Conservation (phyloP, 1,140 invertebrate species). For the Hyphantria cunea region DNA sequence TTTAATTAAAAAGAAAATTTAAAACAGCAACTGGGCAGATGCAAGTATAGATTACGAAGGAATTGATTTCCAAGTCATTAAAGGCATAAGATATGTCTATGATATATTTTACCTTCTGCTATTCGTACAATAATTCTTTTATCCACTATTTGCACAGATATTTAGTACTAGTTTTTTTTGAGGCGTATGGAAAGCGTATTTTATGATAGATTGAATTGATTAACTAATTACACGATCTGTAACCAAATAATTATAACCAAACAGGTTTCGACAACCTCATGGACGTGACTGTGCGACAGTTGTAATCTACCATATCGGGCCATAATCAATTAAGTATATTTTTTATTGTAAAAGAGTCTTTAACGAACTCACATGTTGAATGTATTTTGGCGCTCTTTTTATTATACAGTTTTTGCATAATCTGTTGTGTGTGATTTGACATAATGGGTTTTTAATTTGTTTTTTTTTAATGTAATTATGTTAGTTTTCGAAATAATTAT, state of each 20-base stretch:
- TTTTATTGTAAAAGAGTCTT: no score
- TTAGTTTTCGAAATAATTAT: no score
- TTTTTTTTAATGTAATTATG: no score
- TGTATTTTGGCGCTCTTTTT: neutral
- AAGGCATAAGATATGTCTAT: slow-evolving; percentile 1
- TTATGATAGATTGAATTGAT: slow-evolving; percentile 20
- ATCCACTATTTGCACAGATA: slow-evolving; percentile 7
- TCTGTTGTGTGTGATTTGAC: no score
- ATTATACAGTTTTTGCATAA: neutral
- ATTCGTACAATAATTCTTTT: slow-evolving; percentile 12
- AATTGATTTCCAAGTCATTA: slow-evolving; percentile 18
- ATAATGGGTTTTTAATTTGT: no score
- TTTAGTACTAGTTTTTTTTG: slow-evolving; percentile 4
- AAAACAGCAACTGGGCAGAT: slow-evolving; percentile 10
- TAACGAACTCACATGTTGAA: no score
- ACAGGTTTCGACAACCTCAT: no score
- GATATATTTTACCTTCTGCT: neutral
- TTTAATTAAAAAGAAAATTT: slow-evolving; percentile 23
- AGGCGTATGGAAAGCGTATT: slow-evolving; percentile 11
- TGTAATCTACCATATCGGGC: no score
- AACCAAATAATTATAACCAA: neutral
- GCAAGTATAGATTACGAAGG: slow-evolving; percentile 6
- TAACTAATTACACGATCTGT: slow-evolving; percentile 5
- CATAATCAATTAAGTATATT: no score
- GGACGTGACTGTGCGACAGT: no score